phyloP scores from a whole-genome alignment of 2,113 vertebrate species.

The Pogona vitticeps region DNA sequence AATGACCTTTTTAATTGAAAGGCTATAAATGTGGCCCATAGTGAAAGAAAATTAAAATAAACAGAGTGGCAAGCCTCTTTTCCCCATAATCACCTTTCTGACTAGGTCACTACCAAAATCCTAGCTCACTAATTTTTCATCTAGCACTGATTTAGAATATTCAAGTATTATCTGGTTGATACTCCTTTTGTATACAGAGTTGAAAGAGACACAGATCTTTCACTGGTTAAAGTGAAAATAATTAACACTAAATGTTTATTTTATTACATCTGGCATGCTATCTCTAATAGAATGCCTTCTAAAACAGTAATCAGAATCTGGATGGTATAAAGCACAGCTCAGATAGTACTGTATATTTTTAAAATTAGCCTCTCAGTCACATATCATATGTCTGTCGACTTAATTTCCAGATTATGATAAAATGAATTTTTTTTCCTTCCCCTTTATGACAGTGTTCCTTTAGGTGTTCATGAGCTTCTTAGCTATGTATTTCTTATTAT shows the following conservation, averaged over 20 bases:
- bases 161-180: conserved; percentile 54
- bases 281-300: conserved; percentile 42
- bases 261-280: conserved; percentile 47
- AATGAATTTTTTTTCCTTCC: conserved; percentile 49
- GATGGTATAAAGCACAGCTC: not conserved
- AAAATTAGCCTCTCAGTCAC: conserved; percentile 42
- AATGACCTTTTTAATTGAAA: conserved; percentile 84
- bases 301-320: conserved; percentile 22
- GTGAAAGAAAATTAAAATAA: conserved; percentile 78
- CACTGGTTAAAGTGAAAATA: conserved; percentile 51
- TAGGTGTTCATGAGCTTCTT: conserved; percentile 55
- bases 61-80: conserved; percentile 63
- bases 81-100: conserved; percentile 64
- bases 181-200: conserved; percentile 47
- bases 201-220: conserved; percentile 44
- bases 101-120: conserved; percentile 57
- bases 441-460: conserved; percentile 46
- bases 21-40: conserved; percentile 74
- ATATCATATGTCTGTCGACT: conserved; percentile 41
- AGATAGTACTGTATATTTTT: conserved; percentile 10
- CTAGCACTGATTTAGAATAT: conserved; percentile 34
- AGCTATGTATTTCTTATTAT: conserved; percentile 60
- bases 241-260: conserved; percentile 29
- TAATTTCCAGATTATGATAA: conserved; percentile 60
- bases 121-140: conserved; percentile 56